Evolutionary conservation across 1,140 invertebrate species (phyloP).

Genomic region (Melanaphis sacchari): DNA sequence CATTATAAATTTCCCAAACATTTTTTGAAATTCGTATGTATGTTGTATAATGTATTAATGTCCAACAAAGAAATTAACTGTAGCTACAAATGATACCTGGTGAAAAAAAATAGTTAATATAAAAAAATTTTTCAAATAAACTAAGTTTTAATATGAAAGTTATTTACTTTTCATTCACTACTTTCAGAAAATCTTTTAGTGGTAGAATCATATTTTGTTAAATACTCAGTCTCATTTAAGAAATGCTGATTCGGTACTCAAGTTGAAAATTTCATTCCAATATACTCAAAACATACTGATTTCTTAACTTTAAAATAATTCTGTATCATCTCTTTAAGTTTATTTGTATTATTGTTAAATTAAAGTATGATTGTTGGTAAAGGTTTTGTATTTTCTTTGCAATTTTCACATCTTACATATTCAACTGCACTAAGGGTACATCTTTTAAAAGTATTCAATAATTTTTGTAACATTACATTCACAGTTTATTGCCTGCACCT

Average conservation of each 20-base stretch:
- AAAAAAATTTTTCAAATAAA: neutral
- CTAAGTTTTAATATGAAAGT: neutral
- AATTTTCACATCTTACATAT: neutral
- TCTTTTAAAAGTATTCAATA: neutral
- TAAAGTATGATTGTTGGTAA: neutral
- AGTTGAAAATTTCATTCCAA: neutral
- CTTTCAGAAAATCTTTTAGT: neutral
- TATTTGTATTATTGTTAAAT: neutral
- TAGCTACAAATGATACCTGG: neutral
- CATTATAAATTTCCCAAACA: neutral
- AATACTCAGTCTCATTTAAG: neutral
- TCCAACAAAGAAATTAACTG: neutral
- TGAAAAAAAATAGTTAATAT: neutral
- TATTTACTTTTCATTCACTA: neutral
- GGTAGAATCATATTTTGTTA: neutral
- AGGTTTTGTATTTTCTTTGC: neutral
- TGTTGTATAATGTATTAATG: neutral
- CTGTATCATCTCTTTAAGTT: neutral
- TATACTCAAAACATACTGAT: neutral
- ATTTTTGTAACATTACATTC: neutral
- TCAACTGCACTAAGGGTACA: neutral
- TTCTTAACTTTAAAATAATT: neutral
- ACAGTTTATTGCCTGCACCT: neutral
- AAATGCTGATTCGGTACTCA: neutral
- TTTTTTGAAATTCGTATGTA: neutral